These are phyloP conservation scores for Papilio dardanus DNA, from an alignment of 1,140 invertebrate species.

Conservation along the genomic window DNA sequence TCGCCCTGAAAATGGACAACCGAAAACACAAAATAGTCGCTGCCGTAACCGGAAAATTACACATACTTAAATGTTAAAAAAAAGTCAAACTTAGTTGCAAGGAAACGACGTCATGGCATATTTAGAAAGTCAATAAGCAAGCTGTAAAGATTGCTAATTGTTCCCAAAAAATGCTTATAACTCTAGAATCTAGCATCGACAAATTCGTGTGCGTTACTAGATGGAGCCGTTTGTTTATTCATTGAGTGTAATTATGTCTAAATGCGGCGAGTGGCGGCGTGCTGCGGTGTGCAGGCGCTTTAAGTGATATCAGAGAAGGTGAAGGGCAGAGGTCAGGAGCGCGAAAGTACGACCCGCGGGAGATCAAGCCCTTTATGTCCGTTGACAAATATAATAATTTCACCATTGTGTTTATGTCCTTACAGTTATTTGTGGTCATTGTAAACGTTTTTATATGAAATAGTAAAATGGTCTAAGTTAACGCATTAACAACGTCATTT, in stretches of 20 bases:
- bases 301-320: conserved; percentile 17
- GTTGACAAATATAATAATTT: not conserved
- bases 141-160: too few species aligned
- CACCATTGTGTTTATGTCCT: not conserved
- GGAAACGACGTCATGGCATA: not conserved
- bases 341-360: not conserved
- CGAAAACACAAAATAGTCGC: too few species aligned
- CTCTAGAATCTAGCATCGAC: not conserved
- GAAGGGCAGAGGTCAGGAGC: not conserved
- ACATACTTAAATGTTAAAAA: too few species aligned
- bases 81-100: too few species aligned
- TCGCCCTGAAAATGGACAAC: too few species aligned
- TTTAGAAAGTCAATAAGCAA: too few species aligned
- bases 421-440: too few species aligned
- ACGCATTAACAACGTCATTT: too few species aligned
- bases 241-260: conserved; percentile 19
- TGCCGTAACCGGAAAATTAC: too few species aligned
- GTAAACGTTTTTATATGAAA: too few species aligned
- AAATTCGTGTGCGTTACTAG: not conserved
- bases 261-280: not conserved
- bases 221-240: not conserved
- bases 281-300: not conserved
- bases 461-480: too few species aligned
- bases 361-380: not conserved
- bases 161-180: too few species aligned